These are phyloP conservation scores for Drosophila simulans DNA, from an alignment of 1,140 invertebrate species.

Conservation along the genomic window DNA sequence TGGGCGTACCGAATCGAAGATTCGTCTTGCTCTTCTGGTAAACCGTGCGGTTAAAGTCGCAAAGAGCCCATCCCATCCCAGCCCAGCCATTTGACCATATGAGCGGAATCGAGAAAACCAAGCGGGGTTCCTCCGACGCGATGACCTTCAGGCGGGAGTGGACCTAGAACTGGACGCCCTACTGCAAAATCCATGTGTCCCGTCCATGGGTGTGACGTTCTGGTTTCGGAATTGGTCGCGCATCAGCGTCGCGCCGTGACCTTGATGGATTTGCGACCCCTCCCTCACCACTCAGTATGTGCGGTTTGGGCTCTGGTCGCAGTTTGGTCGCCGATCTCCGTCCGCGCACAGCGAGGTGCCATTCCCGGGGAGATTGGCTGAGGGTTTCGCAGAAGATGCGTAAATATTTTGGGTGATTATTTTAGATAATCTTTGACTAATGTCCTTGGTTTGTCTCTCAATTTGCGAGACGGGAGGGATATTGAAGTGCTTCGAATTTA, in stretches of 20 bases:
- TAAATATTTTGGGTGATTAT: slow-evolving; percentile 84
- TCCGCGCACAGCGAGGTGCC: slow-evolving; percentile 73
- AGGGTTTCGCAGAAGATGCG: slow-evolving; percentile 72
- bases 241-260: slow-evolving; percentile 46
- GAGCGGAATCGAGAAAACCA: slow-evolving; percentile 62
- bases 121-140: slow-evolving; percentile 53
- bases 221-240: slow-evolving; percentile 75
- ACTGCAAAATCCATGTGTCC: slow-evolving; percentile 65
- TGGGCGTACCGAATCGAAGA: slow-evolving; percentile 68
- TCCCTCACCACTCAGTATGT: slow-evolving; percentile 55
- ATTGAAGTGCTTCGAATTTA: neutral
- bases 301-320: slow-evolving; percentile 80
- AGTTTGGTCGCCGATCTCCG: slow-evolving; percentile 77
- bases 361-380: slow-evolving; percentile 49
- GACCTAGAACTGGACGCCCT: slow-evolving; percentile 47
- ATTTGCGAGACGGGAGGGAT: slow-evolving; percentile 8
- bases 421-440: slow-evolving; percentile 79
- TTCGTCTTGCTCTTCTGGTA: slow-evolving; percentile 72
- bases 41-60: slow-evolving; percentile 70
- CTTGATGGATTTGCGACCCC: slow-evolving; percentile 44
- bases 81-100: slow-evolving; percentile 59
- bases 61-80: slow-evolving; percentile 37
- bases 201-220: slow-evolving; percentile 61
- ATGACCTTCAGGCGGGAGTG: slow-evolving; percentile 48
- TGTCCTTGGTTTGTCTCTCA: slow-evolving; percentile 72